These are phyloP conservation scores for Phthorimaea operculella DNA, from an alignment of 1,140 invertebrate species.

Conservation along the genomic window DNA sequence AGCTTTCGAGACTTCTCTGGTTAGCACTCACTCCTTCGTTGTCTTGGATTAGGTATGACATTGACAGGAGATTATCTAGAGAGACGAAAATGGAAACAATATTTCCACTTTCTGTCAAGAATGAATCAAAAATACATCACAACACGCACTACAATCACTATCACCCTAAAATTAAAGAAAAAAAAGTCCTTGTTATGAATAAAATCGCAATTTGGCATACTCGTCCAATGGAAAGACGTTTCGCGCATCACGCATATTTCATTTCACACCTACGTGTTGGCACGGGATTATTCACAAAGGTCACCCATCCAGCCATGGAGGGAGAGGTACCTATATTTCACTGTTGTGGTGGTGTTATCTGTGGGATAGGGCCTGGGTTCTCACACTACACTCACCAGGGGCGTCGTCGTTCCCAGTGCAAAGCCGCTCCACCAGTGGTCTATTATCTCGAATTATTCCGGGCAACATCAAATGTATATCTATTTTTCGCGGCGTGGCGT, in stretches of 20 bases:
- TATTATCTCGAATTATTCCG: constrained; percentile 50
- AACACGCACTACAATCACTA: no score
- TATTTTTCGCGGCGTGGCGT: constrained; percentile 44
- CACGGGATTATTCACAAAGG: constrained; percentile 26
- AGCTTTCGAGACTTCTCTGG: no score
- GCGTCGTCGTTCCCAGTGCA: constrained; percentile 29
- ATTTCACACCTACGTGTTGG: constrained; percentile 31
- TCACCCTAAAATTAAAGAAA: no score
- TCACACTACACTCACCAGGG: constrained; percentile 46
- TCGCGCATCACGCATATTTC: background rate
- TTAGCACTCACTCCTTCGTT: no score
- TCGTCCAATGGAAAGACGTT: background rate
- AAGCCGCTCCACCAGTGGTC: constrained; percentile 35
- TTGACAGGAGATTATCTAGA: no score
- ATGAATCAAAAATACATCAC: no score
- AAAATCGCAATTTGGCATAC: background rate
- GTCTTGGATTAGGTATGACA: no score
- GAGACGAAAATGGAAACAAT: no score
- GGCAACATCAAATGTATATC: constrained; percentile 43
- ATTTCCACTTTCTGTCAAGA: no score
- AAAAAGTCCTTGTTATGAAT: no score
- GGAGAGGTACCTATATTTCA: background rate
- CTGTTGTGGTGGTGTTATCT: no score
- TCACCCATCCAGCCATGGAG: constrained; percentile 16
- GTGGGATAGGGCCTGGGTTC: background rate